phyloP scores from a whole-genome alignment of 2,113 vertebrate species.

The Ceyx cyanopectus region DNA sequence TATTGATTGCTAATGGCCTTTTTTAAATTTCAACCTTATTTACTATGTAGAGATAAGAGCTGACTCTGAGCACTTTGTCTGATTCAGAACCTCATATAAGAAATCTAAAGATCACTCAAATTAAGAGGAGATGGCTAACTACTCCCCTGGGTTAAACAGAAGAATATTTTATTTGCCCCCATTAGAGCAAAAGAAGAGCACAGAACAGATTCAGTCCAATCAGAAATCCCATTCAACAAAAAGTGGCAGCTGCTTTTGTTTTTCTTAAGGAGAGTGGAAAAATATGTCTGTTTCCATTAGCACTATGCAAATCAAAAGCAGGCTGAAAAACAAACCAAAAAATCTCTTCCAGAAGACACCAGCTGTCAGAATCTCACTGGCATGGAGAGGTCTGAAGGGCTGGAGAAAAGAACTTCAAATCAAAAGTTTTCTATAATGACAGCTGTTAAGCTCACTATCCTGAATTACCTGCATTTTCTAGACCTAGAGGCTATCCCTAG shows the following conservation, averaged over 20 bases:
- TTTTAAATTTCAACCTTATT: conserved; percentile 72
- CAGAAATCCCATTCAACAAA: background rate
- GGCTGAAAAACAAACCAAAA: background rate
- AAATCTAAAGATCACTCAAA: conserved; percentile 74
- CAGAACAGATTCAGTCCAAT: background rate
- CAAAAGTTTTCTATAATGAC: background rate
- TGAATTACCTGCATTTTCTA: background rate
- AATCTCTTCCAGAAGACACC: background rate
- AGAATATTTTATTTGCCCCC: conserved; percentile 60
- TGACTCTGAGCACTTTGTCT: conserved; percentile 68
- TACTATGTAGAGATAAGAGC: conserved; percentile 68
- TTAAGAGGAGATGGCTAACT: conserved; percentile 72
- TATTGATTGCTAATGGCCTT: conserved; percentile 68
- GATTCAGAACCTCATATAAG: conserved; percentile 54
- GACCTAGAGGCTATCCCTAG: background rate
- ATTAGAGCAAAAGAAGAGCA: conserved; percentile 56
- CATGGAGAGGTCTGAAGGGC: background rate
- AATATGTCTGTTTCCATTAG: background rate
- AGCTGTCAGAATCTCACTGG: background rate
- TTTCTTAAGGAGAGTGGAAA: background rate
- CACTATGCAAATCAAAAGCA: background rate
- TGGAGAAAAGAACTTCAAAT: background rate
- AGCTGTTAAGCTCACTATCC: background rate
- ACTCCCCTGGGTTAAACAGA: conserved; percentile 54
- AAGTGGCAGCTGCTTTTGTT: conserved; percentile 6